Base-by-base conservation (phyloP, 2,113 vertebrate species). In the Zootoca vivipara region DNA sequence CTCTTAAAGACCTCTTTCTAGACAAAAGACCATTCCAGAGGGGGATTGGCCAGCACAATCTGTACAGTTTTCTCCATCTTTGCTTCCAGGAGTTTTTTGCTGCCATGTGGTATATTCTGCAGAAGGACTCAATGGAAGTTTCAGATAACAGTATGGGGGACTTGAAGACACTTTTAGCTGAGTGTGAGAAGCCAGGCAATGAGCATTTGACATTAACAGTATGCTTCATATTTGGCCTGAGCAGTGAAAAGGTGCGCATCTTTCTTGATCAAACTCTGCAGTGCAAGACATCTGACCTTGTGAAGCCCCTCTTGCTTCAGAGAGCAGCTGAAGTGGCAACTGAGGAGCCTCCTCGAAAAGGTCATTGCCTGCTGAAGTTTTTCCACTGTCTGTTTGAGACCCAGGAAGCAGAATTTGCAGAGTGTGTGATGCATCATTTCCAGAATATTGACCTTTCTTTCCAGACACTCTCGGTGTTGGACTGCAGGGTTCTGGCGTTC, bases 51-150 rank as follows among this genome's bases (percentile, higher is more conserved):
- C 33, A 42, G 24, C 65, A 82, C 52, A 87, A 73, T 75, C 89
- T 90, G 70, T 93, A 90, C 85, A 83, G 91, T 65, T 95, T 95
- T 75, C 67, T 93, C 70, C 92, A 95, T 70, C 89, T 91, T n/a
- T 91, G 90, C 62, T 86, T 95, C 78, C 94, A 95, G 88, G 92
- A 93, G 82, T 92, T 94, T 78, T 92, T 93, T 80, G 88, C 90
- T 26, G 91, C 91, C n/a, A 22, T 92, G 62, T 88, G 52, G 40
- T 90, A 89, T 64, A 72, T 83, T 22, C 69, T 91, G 52, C 38
- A 81, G 33, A 40, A 62, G 8, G 84, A 86, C 1, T 26, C 62
- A 81, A 26, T 2, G 15, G 33, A 24, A 46, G 30, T 7, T 1
- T 56, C 24, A 0, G 42, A 70, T 16, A 0, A 35, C 24, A 40